A percentile compares a stretch with the other conserved stretches of the same genome.
Conservation (phyloP, 1,140 invertebrate species). For the Pararge aegeria region DNA sequence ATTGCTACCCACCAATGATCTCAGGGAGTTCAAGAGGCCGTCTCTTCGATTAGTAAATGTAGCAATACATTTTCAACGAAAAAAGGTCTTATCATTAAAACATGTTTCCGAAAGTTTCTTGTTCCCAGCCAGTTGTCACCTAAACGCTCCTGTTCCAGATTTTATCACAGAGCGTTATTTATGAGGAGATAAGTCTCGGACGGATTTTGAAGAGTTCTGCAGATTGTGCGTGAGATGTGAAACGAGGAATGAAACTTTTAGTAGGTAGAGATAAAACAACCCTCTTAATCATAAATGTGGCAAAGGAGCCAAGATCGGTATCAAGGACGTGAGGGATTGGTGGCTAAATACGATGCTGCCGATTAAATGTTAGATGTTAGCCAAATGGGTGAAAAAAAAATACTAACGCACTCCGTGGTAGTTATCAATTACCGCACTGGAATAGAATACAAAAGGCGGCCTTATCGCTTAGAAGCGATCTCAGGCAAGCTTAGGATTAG, state of each 20-base stretch:
- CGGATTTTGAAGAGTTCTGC: background rate
- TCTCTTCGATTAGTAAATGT: background rate
- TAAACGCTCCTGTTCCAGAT: slow-evolving; percentile 5
- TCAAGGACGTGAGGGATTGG: too few species aligned
- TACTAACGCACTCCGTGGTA: too few species aligned
- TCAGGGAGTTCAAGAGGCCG: too few species aligned
- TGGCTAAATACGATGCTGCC: too few species aligned
- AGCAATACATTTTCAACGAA: background rate
- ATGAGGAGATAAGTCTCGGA: background rate
- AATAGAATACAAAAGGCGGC: too few species aligned
- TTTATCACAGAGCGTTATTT: slow-evolving; percentile 6
- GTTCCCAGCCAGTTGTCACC: background rate
- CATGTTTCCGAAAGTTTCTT: slow-evolving; percentile 13
- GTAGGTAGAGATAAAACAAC: background rate
- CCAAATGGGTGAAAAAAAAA: too few species aligned
- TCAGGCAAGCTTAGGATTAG: too few species aligned
- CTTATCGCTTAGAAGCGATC: too few species aligned
- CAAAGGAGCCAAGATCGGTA: background rate
- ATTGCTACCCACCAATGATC: too few species aligned
- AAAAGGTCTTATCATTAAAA: slow-evolving; percentile 12
- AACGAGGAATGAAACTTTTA: background rate
- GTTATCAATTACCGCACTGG: too few species aligned
- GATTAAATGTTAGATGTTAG: too few species aligned
- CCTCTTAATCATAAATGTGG: background rate
- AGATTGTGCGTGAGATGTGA: background rate